Base-by-base conservation (phyloP, 2,113 vertebrate species). In the Lampris incognitus region DNA sequence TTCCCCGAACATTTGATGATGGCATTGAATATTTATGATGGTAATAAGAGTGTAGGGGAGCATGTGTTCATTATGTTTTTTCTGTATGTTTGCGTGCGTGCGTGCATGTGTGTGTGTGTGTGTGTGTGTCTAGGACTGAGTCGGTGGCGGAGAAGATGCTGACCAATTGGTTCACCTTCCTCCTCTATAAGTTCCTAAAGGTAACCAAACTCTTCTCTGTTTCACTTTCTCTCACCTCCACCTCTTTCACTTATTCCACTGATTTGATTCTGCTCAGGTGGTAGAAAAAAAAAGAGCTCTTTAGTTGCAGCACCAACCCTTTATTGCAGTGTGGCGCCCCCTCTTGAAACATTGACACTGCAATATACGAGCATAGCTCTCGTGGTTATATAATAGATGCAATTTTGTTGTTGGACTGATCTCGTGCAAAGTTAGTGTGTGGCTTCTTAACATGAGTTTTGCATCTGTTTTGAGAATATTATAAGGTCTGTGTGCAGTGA, bases 141-240 rank as follows among this genome's bases (percentile, higher is more conserved):
- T 93, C 92, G 38, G 92, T 93, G 0, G 92, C 92, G n/a, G 92
- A 93, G 85, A 93, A 93, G 79, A 93, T 93, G 92, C 87, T 93
- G 81, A 93, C 92, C 69, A 93, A 93, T 81, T 93, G 92, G 92
- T 93, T 93, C 38, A 93, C 92, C 0, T 93, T 93, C 69, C 91
- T 93, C 51, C 91, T 93, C 55, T 92, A 93, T 76, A 93, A 93
- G 84, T 93, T 93, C 78, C 84, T 93, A 7, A 93, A 93, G 92
- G 92, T 92, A 83, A 82, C 4, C 38, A 24, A 3, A 6, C 8
- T 55, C 41, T 72, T 36, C 6, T 24, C 13, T 61, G 10, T 65
- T 62, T 52, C 9, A 50, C 2, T 51, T 13, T 6, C 5, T n/a
- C 38, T 52, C 66, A 1, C 11, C 39, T 3, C 6, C 11, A 41